phyloP scores from a whole-genome alignment of 2,888 invertebrate genomes.

The Agrotis segetum region DNA sequence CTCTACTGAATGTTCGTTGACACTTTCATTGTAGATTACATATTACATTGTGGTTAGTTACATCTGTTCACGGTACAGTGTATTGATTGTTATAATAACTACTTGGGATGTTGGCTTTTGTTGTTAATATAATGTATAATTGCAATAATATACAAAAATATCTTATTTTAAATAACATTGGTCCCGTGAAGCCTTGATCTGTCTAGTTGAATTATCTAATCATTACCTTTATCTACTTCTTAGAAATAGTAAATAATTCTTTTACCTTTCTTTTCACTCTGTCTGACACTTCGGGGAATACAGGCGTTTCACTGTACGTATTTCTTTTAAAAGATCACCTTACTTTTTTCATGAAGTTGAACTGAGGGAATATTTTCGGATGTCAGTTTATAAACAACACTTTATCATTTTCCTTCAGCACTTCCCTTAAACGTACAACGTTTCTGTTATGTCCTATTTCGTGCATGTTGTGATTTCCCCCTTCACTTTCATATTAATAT shows the following conservation, averaged over 20 bases:
- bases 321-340: neutral
- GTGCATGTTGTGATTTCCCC: slow-evolving; percentile 50
- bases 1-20: slow-evolving; percentile 13
- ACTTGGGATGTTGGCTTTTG: neutral
- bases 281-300: neutral
- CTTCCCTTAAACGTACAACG: slow-evolving; percentile 1
- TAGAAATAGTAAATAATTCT: neutral
- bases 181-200: no score
- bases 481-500: slow-evolving; percentile 25
- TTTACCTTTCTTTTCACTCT: neutral
- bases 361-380: neutral
- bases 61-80: slow-evolving; percentile 4
- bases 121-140: neutral
- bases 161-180: neutral
- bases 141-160: no score
- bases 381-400: slow-evolving; percentile 1
- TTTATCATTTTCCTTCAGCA: neutral
- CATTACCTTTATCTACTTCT: neutral
- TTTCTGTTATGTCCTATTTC: slow-evolving; percentile 19
- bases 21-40: neutral
- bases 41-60: slow-evolving; percentile 6
- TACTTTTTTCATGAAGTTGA: neutral
- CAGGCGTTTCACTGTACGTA: neutral
- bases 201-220: no score
- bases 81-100: slow-evolving; percentile 1